Evolutionary conservation across 2,797 vertebrate species (phyloP).

Genomic region (Myotis planiceps): DNA sequence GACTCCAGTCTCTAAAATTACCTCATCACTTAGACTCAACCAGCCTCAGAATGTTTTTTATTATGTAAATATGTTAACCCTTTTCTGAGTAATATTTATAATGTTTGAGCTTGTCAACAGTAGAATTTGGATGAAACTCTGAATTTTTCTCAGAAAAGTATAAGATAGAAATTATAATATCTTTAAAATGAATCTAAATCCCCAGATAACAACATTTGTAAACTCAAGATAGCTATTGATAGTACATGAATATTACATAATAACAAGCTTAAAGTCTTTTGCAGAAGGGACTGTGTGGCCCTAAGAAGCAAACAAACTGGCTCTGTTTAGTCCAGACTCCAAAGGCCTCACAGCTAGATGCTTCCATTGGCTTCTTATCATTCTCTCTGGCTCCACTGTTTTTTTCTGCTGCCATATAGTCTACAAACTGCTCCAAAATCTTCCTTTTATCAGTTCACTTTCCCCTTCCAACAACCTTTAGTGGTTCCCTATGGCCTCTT

Average conservation of each 20-base stretch:
- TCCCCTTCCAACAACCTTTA: not conserved
- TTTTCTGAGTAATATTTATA: not conserved
- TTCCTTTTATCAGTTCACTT: not conserved
- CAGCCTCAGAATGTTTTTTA: not conserved
- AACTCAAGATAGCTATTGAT: not conserved
- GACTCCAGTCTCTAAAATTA: constrained; percentile 23
- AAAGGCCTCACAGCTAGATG: not conserved
- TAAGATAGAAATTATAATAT: not conserved
- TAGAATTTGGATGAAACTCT: not conserved
- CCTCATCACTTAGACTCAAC: not conserved
- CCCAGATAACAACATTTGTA: not conserved
- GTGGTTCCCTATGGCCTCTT: not conserved
- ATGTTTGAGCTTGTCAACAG: not conserved
- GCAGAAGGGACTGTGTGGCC: not conserved
- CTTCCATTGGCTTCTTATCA: not conserved
- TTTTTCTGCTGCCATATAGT: not conserved
- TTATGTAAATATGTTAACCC: not conserved
- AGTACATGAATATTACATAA: not conserved
- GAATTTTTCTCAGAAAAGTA: not conserved
- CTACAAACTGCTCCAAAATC: not conserved
- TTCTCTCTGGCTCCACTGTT: not conserved
- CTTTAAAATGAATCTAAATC: not conserved
- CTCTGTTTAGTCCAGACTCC: not conserved
- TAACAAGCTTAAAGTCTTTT: not conserved
- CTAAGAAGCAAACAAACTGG: not conserved